A percentile compares a stretch with the other conserved stretches of the same genome.
Evolutionary conservation across 1,140 invertebrate species (phyloP).

Genomic region (Laupala kohalensis): DNA sequence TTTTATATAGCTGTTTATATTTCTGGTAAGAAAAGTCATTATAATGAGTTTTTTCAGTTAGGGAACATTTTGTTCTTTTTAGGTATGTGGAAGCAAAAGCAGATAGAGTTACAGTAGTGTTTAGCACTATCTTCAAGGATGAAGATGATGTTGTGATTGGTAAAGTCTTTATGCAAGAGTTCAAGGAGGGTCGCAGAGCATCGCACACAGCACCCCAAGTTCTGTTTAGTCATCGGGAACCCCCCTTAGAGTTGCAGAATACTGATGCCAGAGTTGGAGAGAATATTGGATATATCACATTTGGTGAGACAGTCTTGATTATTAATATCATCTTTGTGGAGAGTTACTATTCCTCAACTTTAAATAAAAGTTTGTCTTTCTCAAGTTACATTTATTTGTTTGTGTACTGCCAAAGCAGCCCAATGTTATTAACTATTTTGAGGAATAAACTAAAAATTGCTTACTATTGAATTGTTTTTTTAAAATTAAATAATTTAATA

Average conservation of each 20-base stretch:
- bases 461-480: too few relatives aligned
- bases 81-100: constrained; percentile 97
- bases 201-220: constrained; percentile 89
- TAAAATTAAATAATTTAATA: too few relatives aligned
- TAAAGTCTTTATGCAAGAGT: constrained; percentile 97
- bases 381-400: too few relatives aligned
- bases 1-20: too few relatives aligned
- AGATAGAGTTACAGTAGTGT: constrained; percentile 97
- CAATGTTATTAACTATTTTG: too few relatives aligned
- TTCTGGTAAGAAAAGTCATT: too few relatives aligned
- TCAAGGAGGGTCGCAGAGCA: constrained; percentile 93
- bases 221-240: constrained; percentile 88
- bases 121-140: constrained; percentile 96
- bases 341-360: too few relatives aligned
- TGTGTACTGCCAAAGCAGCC: too few relatives aligned
- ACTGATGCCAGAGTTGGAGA: constrained; percentile 88
- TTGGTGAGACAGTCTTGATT: constrained; percentile 73
- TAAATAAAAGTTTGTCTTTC: too few relatives aligned
- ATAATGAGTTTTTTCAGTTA: too few relatives aligned
- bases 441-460: too few relatives aligned
- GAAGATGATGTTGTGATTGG: constrained; percentile 97
- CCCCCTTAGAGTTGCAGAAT: constrained; percentile 86
- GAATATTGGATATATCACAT: constrained; percentile 98
- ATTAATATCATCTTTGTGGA: too few relatives aligned
- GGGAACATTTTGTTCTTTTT: constrained; percentile 16